These are phyloP conservation scores for Cebus imitator DNA, from an alignment of 2,113 vertebrate genomes.

Conservation along the genomic window DNA sequence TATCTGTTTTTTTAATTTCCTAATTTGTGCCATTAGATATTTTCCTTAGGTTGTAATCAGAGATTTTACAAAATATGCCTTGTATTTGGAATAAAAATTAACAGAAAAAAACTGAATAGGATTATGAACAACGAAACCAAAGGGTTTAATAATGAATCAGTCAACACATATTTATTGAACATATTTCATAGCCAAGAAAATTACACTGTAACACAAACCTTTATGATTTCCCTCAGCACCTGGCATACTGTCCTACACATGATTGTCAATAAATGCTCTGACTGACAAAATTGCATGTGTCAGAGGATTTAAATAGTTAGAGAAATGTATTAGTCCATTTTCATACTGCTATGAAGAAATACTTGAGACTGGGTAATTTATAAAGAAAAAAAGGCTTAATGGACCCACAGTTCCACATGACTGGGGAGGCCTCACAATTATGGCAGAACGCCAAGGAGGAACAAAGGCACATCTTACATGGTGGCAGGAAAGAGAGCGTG, in stretches of 20 bases:
- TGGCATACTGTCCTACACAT: background rate
- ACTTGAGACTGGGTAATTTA: too few relatives aligned
- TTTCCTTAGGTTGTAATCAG: conserved; percentile 44
- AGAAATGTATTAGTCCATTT: background rate
- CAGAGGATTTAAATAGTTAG: background rate
- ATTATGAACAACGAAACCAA: conserved; percentile 1
- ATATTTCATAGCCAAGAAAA: background rate
- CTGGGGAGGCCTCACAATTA: too few relatives aligned
- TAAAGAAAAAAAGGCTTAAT: too few relatives aligned
- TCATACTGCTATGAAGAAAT: too few relatives aligned
- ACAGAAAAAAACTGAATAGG: background rate
- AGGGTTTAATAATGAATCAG: background rate
- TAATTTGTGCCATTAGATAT: conserved; percentile 24
- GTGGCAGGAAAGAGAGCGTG: too few relatives aligned
- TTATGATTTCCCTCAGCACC: background rate
- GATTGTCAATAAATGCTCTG: background rate
- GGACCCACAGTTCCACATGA: too few relatives aligned
- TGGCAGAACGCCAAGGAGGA: too few relatives aligned
- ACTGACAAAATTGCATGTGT: background rate
- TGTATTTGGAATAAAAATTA: conserved; percentile 37
- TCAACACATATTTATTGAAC: conserved; percentile 35
- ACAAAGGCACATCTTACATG: too few relatives aligned
- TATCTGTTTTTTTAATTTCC: conserved; percentile 23
- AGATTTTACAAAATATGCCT: conserved; percentile 32
- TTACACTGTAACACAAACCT: conserved; percentile 20